phyloP scores from a whole-genome alignment of 1,140 invertebrate species.

The Dysdera silvatica region DNA sequence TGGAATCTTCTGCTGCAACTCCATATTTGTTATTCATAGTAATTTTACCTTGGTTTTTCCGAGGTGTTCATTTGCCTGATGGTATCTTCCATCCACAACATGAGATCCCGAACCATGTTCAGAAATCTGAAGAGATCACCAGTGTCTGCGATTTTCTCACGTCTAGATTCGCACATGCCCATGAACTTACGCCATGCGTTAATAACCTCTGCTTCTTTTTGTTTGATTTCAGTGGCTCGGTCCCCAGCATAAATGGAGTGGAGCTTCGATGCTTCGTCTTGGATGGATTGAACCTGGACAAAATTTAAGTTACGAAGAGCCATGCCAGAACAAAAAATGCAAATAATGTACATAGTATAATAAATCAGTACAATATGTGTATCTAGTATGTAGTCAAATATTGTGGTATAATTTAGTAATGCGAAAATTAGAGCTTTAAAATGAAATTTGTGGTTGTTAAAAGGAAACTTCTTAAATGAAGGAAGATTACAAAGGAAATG shows the following conservation, averaged over 20 bases:
- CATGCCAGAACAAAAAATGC: too few relatives aligned
- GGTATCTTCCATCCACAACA: constrained; percentile 98
- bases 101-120: constrained; percentile 87
- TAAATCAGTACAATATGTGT: too few relatives aligned
- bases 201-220: constrained; percentile 85
- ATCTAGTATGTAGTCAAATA: too few relatives aligned
- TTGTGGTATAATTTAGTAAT: too few relatives aligned
- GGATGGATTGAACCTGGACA: constrained; percentile 69
- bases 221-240: constrained; percentile 88
- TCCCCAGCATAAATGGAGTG: constrained; percentile 94
- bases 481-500: too few relatives aligned
- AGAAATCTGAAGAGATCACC: constrained; percentile 95
- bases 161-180: constrained; percentile 70
- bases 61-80: constrained; percentile 94
- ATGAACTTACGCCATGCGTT: constrained; percentile 90
- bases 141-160: constrained; percentile 78
- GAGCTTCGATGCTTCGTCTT: constrained; percentile 79
- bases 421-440: too few relatives aligned
- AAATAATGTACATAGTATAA: too few relatives aligned
- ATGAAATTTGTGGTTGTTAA: too few relatives aligned
- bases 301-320: too few relatives aligned
- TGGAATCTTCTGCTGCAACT: too few relatives aligned
- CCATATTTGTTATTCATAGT: too few relatives aligned
- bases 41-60: constrained; percentile 75
- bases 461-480: too few relatives aligned